Base-by-base conservation (phyloP, 2,888 invertebrate genomes). In the Tridacna crocea region DNA sequence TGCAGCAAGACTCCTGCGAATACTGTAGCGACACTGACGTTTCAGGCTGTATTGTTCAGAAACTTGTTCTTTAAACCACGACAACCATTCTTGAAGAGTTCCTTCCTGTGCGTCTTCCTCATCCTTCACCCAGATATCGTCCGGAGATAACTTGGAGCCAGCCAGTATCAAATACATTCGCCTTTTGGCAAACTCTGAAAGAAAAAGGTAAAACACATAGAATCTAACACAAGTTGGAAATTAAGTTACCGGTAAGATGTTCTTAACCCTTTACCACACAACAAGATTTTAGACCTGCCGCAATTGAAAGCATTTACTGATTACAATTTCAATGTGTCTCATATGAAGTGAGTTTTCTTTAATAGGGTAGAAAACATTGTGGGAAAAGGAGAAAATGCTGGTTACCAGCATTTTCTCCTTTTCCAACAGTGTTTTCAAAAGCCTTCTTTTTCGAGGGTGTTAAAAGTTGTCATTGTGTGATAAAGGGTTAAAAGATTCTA, bases 111-210 rank as follows among this genome's bases (percentile, higher is more conserved):
- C 13, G 8, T 19, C 17, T 27, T 26, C 47, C 22, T 60, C 63
- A 2, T 66, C 46, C 19, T 27, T 24, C 24, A 61, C 55, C 80
- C 80, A 80, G 12, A 58, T 46, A 36, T 80, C 77, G n/a, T 74
- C 68, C 17, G 77, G 75, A 4, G 68, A 47, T 22, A 83, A 36
- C 58, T 72, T 72, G 0, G 80, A 72, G 24, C 83, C 83, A 0
- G 83, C 83, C 11, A 83, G 72, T 17, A 77, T 80, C 22, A 83
- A 72, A 72, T 80, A 83, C 17, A 75, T 77, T 60, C 80, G 66
- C 22, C 73, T 63, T 51, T 80, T 70, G 4, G 83, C 80, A 55
- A 72, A 48, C 17, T 58, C 83, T 83, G 75, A 61, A 83, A 77
- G 68, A 13, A 65, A 19, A 66, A 47, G 4, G 15, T 17, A 73